Conservation (phyloP, 2,797 vertebrate species). For the Pantherophis alleghaniensis region DNA sequence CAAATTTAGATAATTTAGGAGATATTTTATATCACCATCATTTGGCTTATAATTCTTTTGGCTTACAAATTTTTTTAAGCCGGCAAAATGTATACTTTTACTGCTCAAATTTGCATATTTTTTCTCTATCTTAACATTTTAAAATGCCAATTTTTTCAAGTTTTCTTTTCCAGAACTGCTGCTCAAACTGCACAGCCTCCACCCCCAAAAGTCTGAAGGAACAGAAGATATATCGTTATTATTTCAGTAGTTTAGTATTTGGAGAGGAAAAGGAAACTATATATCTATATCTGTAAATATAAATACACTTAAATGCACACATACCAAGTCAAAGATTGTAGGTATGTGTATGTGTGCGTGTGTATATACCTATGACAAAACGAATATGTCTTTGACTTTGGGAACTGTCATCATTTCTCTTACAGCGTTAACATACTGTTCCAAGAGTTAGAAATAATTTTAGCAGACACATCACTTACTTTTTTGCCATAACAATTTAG, state of each 20-base stretch:
- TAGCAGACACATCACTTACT: not conserved
- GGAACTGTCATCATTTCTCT: not conserved
- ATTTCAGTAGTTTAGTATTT: conserved; percentile 23
- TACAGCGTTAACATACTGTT: not conserved
- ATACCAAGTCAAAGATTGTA: not conserved
- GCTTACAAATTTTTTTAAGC: conserved; percentile 48
- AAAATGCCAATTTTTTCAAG: not conserved
- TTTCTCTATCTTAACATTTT: not conserved
- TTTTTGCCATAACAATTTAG: not conserved
- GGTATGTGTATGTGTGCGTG: not conserved
- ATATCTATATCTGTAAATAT: not conserved
- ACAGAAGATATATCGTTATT: not conserved
- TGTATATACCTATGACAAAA: not conserved
- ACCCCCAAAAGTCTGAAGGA: not conserved
- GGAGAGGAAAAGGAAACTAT: not conserved
- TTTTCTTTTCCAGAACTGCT: conserved; percentile 34
- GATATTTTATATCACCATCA: conserved; percentile 47
- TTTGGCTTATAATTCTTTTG: conserved; percentile 70
- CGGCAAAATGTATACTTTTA: conserved; percentile 44
- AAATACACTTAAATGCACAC: not conserved
- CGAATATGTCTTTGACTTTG: not conserved
- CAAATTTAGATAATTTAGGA: conserved; percentile 33
- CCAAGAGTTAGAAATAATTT: not conserved
- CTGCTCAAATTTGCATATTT: conserved; percentile 23
- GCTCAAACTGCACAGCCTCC: conserved; percentile 5